Percentiles rank a stretch among this genome's conserved stretches.
Evolutionary conservation across 2,113 vertebrate species (phyloP).

Genomic region (Hippocampus zosterae): DNA sequence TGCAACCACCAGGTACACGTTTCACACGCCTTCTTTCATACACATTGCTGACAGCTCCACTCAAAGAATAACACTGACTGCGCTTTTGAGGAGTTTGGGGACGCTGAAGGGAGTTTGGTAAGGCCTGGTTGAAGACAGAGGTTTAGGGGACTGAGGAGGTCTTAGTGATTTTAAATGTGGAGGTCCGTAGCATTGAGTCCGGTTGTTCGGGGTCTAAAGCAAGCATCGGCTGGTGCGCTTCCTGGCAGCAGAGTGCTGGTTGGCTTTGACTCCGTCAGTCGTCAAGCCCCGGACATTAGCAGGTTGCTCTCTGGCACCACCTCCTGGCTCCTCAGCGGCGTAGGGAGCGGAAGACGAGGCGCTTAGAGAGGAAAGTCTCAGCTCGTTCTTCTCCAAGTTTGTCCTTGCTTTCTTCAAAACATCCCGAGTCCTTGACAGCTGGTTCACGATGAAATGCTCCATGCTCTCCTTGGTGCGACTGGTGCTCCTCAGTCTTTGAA

Average conservation of each 20-base stretch:
- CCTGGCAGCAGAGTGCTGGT: conserved; percentile 54
- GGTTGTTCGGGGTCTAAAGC: conserved; percentile 55
- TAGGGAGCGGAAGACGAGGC: conserved; percentile 74
- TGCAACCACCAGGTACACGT: conserved; percentile 60
- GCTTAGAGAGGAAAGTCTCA: conserved; percentile 78
- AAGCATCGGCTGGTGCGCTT: conserved; percentile 65
- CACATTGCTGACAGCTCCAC: conserved; percentile 50
- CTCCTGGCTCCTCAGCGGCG: conserved; percentile 74
- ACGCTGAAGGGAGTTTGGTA: conserved; percentile 21
- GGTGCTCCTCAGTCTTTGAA: conserved; percentile 73
- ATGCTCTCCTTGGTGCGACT: conserved; percentile 85
- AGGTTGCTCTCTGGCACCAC: conserved; percentile 53
- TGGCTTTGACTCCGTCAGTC: conserved; percentile 20
- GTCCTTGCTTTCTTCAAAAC: conserved; percentile 89
- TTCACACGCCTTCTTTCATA: conserved; percentile 52
- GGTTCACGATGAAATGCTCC: conserved; percentile 89
- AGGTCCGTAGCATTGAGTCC: conserved; percentile 46
- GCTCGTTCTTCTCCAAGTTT: conserved; percentile 84
- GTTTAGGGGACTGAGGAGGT: conserved; percentile 1
- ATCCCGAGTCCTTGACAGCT: conserved; percentile 85
- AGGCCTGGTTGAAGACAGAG: conserved; percentile 26
- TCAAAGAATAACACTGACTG: conserved; percentile 48
- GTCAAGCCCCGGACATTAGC: conserved; percentile 68
- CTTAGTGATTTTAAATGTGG: conserved; percentile 52
- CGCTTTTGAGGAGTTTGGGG: neutral